Evolutionary conservation across 2,113 vertebrate genomes (phyloP).

Genomic region (Rhinopomastus cyanomelas): DNA sequence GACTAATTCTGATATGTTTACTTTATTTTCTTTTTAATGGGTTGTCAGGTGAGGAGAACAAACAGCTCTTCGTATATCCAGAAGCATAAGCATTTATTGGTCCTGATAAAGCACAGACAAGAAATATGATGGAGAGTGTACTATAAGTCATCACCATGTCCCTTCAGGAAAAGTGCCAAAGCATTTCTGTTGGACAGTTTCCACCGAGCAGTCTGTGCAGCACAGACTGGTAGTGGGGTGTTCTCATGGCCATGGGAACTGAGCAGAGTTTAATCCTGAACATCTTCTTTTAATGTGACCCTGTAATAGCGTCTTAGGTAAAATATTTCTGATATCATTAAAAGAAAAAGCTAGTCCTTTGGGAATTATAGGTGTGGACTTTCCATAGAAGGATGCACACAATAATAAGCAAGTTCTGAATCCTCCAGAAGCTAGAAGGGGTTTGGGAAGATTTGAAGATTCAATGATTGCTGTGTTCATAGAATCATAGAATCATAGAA

Average conservation of each 20-base stretch:
- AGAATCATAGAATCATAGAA: no score
- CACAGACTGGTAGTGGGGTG: slow-evolving; percentile 7
- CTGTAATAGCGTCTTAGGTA: neutral
- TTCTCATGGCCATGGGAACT: neutral
- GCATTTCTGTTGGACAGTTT: slow-evolving; percentile 43
- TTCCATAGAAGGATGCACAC: neutral
- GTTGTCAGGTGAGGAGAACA: slow-evolving; percentile 76
- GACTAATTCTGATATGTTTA: slow-evolving; percentile 72
- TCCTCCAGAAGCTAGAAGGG: neutral
- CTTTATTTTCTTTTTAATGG: slow-evolving; percentile 79
- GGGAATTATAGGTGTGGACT: neutral
- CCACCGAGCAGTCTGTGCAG: slow-evolving; percentile 30
- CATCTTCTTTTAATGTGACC: neutral
- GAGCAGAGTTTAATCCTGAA: neutral
- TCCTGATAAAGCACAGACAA: slow-evolving; percentile 74
- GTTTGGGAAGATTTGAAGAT: neutral
- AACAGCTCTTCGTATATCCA: slow-evolving; percentile 74
- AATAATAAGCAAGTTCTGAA: neutral
- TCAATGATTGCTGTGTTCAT: neutral
- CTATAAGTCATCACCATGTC: slow-evolving; percentile 72
- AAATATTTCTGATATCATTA: neutral
- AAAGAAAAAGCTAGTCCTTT: neutral
- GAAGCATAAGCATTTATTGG: slow-evolving; percentile 74
- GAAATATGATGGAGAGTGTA: slow-evolving; percentile 66
- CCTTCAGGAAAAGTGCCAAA: slow-evolving; percentile 66